Percentiles rank a stretch among this genome's conserved stretches.
Conservation (phyloP, 2,797 vertebrate genomes). For the Enoplosus armatus region DNA sequence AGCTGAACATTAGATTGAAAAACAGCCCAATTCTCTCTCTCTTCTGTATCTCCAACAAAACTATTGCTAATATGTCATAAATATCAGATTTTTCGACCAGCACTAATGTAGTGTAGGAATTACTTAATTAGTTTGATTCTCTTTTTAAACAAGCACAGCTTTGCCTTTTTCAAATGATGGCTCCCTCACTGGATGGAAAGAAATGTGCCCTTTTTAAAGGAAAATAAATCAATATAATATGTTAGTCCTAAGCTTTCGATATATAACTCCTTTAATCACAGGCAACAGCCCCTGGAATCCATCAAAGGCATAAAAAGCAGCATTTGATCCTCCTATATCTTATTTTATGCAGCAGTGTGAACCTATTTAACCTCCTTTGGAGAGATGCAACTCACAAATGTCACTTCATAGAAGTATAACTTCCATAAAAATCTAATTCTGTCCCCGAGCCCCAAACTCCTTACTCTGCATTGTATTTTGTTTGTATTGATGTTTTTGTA, state of each 20-base stretch:
- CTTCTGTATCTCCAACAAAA: too few species aligned
- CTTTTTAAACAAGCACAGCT: neutral
- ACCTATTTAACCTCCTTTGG: slow-evolving; percentile 20
- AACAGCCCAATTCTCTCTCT: too few species aligned
- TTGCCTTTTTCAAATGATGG: slow-evolving; percentile 14
- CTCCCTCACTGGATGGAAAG: slow-evolving; percentile 17
- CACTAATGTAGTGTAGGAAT: slow-evolving; percentile 3
- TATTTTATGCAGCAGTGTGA: slow-evolving; percentile 36
- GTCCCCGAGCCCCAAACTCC: neutral
- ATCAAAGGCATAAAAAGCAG: slow-evolving; percentile 34
- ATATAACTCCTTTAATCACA: slow-evolving; percentile 33
- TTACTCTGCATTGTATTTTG: neutral
- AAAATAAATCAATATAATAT: slow-evolving; percentile 47
- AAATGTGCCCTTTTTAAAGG: slow-evolving; percentile 35
- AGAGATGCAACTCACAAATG: slow-evolving; percentile 30
- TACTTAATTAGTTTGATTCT: slow-evolving; percentile 9
- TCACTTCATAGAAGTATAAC: slow-evolving; percentile 22
- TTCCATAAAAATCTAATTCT: slow-evolving; percentile 14
- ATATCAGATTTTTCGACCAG: neutral
- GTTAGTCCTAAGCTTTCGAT: slow-evolving; percentile 35
- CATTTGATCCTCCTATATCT: slow-evolving; percentile 21
- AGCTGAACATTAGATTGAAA: neutral
- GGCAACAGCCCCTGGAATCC: neutral
- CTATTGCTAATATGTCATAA: neutral
- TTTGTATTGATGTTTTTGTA: neutral